A percentile compares a stretch with the other conserved stretches of the same genome.
phyloP scores from a whole-genome alignment of 2,113 vertebrate genomes.

The Grallaria varia region DNA sequence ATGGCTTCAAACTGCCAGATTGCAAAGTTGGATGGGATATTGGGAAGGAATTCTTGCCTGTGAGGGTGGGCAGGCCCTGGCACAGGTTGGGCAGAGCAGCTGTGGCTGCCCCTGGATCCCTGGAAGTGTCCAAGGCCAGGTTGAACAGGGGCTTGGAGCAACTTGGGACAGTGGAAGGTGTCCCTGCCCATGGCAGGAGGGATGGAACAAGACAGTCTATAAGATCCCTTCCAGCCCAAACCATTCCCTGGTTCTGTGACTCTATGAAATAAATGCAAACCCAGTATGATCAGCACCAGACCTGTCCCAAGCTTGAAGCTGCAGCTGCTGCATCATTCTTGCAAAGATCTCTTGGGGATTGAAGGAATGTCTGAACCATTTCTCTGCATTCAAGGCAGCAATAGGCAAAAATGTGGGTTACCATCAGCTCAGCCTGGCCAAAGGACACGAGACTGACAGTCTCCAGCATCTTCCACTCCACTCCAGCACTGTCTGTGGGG shows the following conservation, averaged over 20 bases:
- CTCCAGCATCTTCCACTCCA: not conserved
- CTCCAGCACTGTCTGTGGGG: fast-evolving
- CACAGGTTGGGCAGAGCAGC: not conserved
- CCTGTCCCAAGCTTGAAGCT: not conserved
- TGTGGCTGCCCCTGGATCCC: not conserved
- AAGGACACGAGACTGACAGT: not conserved
- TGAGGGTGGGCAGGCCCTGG: not conserved
- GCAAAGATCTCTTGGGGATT: not conserved
- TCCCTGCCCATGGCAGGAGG: not conserved
- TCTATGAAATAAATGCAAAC: not conserved
- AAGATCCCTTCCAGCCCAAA: not conserved
- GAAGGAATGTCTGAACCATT: not conserved
- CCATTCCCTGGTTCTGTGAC: not conserved
- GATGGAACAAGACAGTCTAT: not conserved
- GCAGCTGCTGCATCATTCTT: not conserved
- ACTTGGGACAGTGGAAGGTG: fast-evolving
- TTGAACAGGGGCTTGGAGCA: not conserved
- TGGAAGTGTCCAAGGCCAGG: not conserved
- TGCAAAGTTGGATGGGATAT: not conserved
- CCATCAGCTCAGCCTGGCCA: not conserved
- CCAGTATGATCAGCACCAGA: not conserved
- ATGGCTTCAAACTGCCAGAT: not conserved
- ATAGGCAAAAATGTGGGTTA: not conserved
- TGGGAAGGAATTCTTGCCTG: not conserved
- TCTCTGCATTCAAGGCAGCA: not conserved